These are phyloP conservation scores for Poeciliopsis paucimaculata DNA, from an alignment of 2,797 vertebrate species.

Conservation along the genomic window DNA sequence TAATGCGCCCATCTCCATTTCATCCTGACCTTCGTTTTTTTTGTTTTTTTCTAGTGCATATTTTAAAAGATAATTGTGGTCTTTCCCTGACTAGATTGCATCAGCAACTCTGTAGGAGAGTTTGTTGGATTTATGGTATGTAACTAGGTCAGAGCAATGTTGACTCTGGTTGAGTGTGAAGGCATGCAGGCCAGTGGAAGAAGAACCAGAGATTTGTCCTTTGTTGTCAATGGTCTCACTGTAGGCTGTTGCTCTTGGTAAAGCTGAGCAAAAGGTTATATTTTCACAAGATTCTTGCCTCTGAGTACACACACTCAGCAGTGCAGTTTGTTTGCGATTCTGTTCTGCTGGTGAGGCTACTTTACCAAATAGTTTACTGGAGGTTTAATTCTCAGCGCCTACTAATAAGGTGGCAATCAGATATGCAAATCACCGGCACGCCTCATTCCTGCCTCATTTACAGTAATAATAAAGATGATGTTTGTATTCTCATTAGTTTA, in stretches of 20 bases:
- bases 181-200: constrained; percentile 55
- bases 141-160: constrained; percentile 29
- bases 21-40: background rate
- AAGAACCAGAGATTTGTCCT: constrained; percentile 64
- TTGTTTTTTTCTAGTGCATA: constrained; percentile 9
- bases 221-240: constrained; percentile 62
- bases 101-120: constrained; percentile 35
- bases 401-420: constrained; percentile 9
- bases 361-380: background rate
- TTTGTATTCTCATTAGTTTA: background rate
- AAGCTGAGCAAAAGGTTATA: constrained; percentile 44
- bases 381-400: constrained; percentile 8
- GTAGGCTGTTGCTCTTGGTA: constrained; percentile 45
- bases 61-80: constrained; percentile 20
- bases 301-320: constrained; percentile 11
- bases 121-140: constrained; percentile 44
- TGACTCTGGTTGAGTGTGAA: constrained; percentile 58
- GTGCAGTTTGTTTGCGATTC: constrained; percentile 32
- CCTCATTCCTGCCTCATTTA: background rate
- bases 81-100: constrained; percentile 41
- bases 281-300: constrained; percentile 27
- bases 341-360: background rate
- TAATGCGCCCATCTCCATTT: constrained; percentile 30
- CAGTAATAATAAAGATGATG: background rate
- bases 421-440: background rate